These are phyloP conservation scores for Odontomyia ornata DNA, from an alignment of 2,888 invertebrate species.

Conservation along the genomic window DNA sequence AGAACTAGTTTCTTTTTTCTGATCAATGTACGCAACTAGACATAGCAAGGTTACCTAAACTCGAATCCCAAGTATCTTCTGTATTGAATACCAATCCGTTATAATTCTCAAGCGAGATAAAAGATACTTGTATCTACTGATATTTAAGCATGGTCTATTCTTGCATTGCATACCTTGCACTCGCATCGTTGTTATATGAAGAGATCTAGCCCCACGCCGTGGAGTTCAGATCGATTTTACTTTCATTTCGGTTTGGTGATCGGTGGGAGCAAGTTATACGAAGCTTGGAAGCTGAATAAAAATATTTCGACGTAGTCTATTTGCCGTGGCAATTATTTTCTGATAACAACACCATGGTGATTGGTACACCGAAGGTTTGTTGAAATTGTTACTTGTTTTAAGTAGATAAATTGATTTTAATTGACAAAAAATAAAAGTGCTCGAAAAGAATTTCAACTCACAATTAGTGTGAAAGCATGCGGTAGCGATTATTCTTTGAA, in stretches of 20 bases:
- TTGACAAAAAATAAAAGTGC: too few relatives aligned
- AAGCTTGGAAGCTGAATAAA: background rate
- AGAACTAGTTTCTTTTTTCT: background rate
- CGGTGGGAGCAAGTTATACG: background rate
- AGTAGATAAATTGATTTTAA: background rate
- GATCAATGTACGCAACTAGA: background rate
- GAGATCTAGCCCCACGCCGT: background rate
- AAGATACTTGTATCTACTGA: background rate
- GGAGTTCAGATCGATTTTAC: background rate
- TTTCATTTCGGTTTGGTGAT: slow-evolving; percentile 23
- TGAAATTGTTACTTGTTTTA: background rate
- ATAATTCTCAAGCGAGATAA: background rate
- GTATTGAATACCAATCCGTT: background rate
- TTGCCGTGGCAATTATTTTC: background rate
- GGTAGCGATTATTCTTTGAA: background rate
- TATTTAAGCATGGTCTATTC: background rate
- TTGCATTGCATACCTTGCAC: background rate
- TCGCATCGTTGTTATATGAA: background rate
- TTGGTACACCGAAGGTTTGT: slow-evolving; percentile 17
- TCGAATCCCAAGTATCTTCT: background rate
- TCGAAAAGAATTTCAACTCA: too few relatives aligned
- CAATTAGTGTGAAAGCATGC: background rate
- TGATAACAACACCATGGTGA: slow-evolving; percentile 29
- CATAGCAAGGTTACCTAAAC: background rate
- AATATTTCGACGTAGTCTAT: background rate